Conservation (phyloP, 2,797 vertebrate genomes). For the Labroides dimidiatus region DNA sequence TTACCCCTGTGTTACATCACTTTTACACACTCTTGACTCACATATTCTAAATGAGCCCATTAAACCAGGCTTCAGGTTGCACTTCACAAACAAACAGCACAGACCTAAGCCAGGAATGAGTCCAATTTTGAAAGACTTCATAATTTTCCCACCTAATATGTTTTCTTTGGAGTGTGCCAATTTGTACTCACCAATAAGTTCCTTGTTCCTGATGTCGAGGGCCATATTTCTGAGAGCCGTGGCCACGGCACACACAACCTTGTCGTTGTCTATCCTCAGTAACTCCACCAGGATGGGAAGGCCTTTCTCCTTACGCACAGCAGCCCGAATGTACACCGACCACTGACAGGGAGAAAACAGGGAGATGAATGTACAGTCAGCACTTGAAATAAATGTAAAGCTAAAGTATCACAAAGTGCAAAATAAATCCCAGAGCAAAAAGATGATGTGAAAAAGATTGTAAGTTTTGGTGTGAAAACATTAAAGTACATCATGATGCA, state of each 20-base stretch:
- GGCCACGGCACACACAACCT: constrained; percentile 97
- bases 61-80: constrained; percentile 11
- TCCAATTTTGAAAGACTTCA: not conserved
- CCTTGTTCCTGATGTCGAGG: constrained; percentile 98
- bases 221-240: constrained; percentile 99
- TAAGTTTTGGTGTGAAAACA: too few relatives aligned
- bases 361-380: not conserved
- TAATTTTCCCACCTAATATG: not conserved
- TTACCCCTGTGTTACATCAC: constrained; percentile 32
- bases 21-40: constrained; percentile 34
- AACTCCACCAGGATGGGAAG: constrained; percentile 97
- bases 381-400: not conserved
- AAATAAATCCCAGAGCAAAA: not conserved
- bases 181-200: constrained; percentile 92
- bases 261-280: constrained; percentile 98
- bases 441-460: too few relatives aligned
- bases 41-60: constrained; percentile 20
- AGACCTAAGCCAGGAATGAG: not conserved
- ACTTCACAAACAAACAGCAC: constrained; percentile 10
- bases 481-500: too few relatives aligned
- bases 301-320: constrained; percentile 88
- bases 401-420: not conserved
- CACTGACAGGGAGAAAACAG: constrained; percentile 78
- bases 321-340: constrained; percentile 97
- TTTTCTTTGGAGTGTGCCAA: not conserved